Conservation (phyloP, 2,113 vertebrate species). For the Numenius arquata region DNA sequence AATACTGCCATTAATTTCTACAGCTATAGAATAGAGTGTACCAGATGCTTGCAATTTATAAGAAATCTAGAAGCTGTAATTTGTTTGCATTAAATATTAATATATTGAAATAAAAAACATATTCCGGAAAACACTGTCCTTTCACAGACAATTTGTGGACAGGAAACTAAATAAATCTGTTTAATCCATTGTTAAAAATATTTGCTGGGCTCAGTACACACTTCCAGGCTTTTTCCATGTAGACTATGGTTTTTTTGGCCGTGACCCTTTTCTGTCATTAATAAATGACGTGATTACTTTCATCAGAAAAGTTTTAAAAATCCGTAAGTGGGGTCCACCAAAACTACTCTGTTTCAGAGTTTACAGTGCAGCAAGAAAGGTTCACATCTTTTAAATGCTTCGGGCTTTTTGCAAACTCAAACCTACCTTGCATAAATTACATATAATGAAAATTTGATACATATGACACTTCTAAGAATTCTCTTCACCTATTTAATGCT, state of each 20-base stretch:
- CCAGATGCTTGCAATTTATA: constrained; percentile 26
- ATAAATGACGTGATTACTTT: not conserved
- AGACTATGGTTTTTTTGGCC: not conserved
- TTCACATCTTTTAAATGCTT: not conserved
- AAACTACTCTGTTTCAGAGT: not conserved
- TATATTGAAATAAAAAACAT: constrained; percentile 25
- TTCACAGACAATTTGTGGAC: not conserved
- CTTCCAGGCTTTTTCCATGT: not conserved
- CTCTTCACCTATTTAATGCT: not conserved
- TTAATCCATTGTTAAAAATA: not conserved
- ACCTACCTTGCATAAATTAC: constrained; percentile 16
- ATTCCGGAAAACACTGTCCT: not conserved
- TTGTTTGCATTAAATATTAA: constrained; percentile 51
- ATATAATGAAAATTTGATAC: not conserved
- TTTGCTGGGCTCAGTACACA: not conserved
- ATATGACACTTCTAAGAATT: not conserved
- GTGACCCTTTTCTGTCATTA: not conserved
- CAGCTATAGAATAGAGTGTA: not conserved
- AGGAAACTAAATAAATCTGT: not conserved
- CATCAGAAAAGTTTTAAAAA: not conserved
- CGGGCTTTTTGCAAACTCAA: not conserved
- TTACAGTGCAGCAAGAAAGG: not conserved
- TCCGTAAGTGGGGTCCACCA: fast-evolving
- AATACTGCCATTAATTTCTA: constrained; percentile 14
- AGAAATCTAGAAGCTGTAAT: constrained; percentile 16